A percentile compares a stretch with the other conserved stretches of the same genome.
Evolutionary conservation across 2,797 vertebrate genomes (phyloP).

Genomic region (Poeciliopsis presidionis): DNA sequence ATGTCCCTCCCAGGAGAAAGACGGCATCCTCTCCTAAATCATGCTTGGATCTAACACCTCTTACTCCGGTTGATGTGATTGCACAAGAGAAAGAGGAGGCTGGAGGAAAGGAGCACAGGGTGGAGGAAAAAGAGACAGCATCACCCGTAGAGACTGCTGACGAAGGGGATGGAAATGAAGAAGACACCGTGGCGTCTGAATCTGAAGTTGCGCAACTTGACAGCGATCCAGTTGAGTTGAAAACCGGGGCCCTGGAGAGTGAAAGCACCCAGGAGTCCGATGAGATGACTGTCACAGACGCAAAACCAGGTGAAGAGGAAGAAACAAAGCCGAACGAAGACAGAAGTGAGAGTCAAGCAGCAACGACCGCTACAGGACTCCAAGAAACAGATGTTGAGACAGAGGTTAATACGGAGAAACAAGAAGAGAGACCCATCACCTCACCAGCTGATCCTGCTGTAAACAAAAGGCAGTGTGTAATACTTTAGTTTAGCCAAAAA

Average conservation of each 20-base stretch:
- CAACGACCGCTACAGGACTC: slow-evolving; percentile 21
- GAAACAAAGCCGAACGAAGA: slow-evolving; percentile 13
- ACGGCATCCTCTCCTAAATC: slow-evolving; percentile 49
- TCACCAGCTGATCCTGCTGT: slow-evolving; percentile 34
- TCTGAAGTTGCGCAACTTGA: neutral
- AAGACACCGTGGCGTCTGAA: slow-evolving; percentile 19
- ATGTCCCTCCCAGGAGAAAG: slow-evolving; percentile 68
- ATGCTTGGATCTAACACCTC: slow-evolving; percentile 72
- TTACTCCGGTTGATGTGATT: slow-evolving; percentile 61
- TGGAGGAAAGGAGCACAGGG: slow-evolving; percentile 58
- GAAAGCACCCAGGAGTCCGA: slow-evolving; percentile 16
- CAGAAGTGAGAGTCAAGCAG: slow-evolving; percentile 19
- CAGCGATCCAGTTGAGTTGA: neutral
- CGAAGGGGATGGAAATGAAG: slow-evolving; percentile 60
- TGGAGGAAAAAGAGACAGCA: slow-evolving; percentile 70
- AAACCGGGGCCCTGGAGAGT: neutral
- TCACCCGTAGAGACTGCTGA: slow-evolving; percentile 67
- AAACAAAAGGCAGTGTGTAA: slow-evolving; percentile 63
- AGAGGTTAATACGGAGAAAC: slow-evolving; percentile 27
- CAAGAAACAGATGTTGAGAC: slow-evolving; percentile 17
- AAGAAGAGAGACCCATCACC: slow-evolving; percentile 10
- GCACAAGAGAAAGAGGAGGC: slow-evolving; percentile 46
- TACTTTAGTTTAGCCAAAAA: slow-evolving; percentile 56
- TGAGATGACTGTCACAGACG: slow-evolving; percentile 3
- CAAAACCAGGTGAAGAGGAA: slow-evolving; percentile 7